Base-by-base conservation (phyloP, 2,888 invertebrate species). In the Meta bourneti region DNA sequence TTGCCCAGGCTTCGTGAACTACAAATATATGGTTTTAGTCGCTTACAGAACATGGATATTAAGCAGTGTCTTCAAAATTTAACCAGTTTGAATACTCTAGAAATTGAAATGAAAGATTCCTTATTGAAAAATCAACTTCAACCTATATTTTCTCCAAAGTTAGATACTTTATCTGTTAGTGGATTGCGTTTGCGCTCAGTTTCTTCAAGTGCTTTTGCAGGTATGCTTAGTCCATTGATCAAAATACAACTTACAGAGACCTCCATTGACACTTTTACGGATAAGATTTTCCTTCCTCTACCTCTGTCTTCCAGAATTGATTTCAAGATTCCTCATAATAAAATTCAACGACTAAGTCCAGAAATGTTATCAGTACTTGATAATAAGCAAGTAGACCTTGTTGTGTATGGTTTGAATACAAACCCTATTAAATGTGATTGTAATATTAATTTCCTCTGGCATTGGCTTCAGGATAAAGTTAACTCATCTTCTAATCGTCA, bases 371-470 rank as follows among this genome's bases (percentile, higher is more conserved):
- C 97, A 5, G 97, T 97, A 6, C 95, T 98, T 51, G 98, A 98
- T 94, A 98, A 98, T 94, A 96, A 98, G 20, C 96, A 97, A 83
- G 97, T 97, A 0, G 97, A 97, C 94, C 79, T 93, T 48, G 96
- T 96, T 74, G 96, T 98, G 94, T 95, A 96, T 91, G 98, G 98
- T 0, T 95, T 98, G 72, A 96, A 96, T 80, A 96, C 96, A 6
- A 98, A 98, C 95, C 98, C 98, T 0, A 96, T 98, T 79, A 96
- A 96, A 90, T 98, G 98, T 94, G 98, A 98, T 94, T 98, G 98
- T 94, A 97, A 97, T 94, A 97, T 97, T 0, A 95, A 97, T 93
- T 97, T 97, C 2, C 95, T 98, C 54, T 96, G 97, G 93, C 96
- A 97, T 89, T 98, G 98, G 98, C 95, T 97, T 13, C 91, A 93